Base-by-base conservation (phyloP, 2,797 vertebrate species). In the Gymnoscopelus braueri region DNA sequence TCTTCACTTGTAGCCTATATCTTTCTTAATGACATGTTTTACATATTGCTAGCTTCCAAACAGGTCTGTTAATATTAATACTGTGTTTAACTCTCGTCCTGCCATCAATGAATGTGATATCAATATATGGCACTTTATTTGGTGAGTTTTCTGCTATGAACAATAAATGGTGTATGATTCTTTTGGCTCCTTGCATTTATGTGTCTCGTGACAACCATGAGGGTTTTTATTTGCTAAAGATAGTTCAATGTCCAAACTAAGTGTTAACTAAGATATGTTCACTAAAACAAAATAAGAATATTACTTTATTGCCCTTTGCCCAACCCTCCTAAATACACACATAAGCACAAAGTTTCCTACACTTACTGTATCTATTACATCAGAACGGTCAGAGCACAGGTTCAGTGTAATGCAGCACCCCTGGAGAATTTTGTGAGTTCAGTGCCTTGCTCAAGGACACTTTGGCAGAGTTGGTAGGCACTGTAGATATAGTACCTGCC, bases 111-210 rank as follows among this genome's bases (percentile, higher is more conserved):
- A 84, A 82, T 90, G 86, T 88, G 65, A 78, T 70, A 72, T 79
- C 75, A 67, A 26, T 80, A 73, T 80, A 66, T 52, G 60, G 83
- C 89, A 86, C 86, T 89, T 88, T 88, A 86, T 82, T 59, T 81
- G 80, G 74, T 67, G 79, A 60, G 3, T 24, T 77, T 85, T 62
- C 66, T 79, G 72, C 71, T 79, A 32, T 71, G 65, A 85, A 89
- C 83, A 87, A 90, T 92, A 86, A 91, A 90, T 44, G 77, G 19
- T 19, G 5, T 54, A 69, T 71, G 73, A 83, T 58, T 53, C 50
- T 4, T 10, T 61, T 69, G 80, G 65, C 49, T 72, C 14, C 79
- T 75, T 80, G 61, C 63, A 11, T 44, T 15, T 60, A 6, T 82
- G 69, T 14, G 49, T 67, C 48, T 65, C 5, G 0, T 63, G 49